A percentile compares a stretch with the other conserved stretches of the same genome.
phyloP scores from a whole-genome alignment of 2,888 invertebrate species.

The Liopterus haemorrhoidalis region DNA sequence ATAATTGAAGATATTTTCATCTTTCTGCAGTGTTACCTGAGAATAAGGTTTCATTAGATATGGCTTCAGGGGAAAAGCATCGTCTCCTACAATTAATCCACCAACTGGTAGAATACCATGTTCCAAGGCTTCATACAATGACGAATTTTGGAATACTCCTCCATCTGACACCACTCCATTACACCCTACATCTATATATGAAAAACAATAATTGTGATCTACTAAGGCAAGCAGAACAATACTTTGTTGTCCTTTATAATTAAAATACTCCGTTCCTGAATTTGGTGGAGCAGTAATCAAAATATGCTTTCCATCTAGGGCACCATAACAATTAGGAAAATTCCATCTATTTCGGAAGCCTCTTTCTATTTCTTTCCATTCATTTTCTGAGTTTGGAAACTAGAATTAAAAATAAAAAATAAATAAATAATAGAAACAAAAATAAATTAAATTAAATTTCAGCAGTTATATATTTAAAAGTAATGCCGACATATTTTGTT shows the following conservation, averaged over 20 bases:
- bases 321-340: conserved; percentile 30
- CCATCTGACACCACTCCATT: conserved; percentile 29
- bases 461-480: too few relatives aligned
- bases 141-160: conserved; percentile 26
- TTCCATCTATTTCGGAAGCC: conserved; percentile 26
- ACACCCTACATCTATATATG: conserved; percentile 27
- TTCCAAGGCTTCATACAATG: conserved; percentile 19
- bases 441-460: too few relatives aligned
- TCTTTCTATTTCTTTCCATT: conserved; percentile 23
- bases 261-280: conserved; percentile 29
- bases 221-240: conserved; percentile 30
- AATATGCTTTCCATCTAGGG: conserved; percentile 31
- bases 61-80: too few relatives aligned
- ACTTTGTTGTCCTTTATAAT: conserved; percentile 30
- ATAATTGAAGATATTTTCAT: too few relatives aligned
- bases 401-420: too few relatives aligned
- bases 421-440: too few relatives aligned
- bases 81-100: too few relatives aligned
- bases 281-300: conserved; percentile 28
- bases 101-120: conserved; percentile 18
- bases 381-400: conserved; percentile 17
- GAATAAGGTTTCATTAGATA: too few relatives aligned
- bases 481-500: too few relatives aligned
- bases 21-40: too few relatives aligned
- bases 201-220: conserved; percentile 29